These are phyloP conservation scores for fruit fly (Drosophila melanogaster) DNA, from an alignment of 1,140 invertebrate genomes.

Conservation along the genomic window DNA sequence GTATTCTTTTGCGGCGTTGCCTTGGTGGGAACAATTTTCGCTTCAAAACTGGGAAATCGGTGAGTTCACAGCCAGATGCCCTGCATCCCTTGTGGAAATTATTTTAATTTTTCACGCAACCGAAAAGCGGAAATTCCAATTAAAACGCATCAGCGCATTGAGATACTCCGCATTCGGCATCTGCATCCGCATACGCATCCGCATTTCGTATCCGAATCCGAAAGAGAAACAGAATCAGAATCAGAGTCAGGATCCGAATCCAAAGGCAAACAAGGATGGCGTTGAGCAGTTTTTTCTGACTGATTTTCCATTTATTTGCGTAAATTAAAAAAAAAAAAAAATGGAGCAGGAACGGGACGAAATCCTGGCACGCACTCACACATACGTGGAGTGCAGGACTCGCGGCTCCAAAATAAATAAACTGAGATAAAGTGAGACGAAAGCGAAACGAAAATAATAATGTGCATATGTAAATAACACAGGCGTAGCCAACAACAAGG, in stretches of 20 bases:
- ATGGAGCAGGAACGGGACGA: constrained; percentile 8
- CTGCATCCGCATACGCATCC: constrained; percentile 8
- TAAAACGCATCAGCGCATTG: constrained; percentile 76
- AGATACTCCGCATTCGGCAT: constrained; percentile 22
- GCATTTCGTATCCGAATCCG: constrained; percentile 32
- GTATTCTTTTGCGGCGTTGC: neutral
- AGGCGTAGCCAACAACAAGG: constrained; percentile 44
- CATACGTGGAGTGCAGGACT: constrained; percentile 19
- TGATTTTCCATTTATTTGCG: constrained; percentile 80
- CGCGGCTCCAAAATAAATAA: constrained; percentile 69
- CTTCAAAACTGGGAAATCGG: constrained; percentile 56
- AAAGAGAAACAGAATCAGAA: constrained; percentile 11
- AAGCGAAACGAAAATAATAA: constrained; percentile 73
- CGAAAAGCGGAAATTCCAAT: constrained; percentile 78
- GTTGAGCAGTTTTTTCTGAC: constrained; percentile 52
- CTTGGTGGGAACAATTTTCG: constrained; percentile 25
- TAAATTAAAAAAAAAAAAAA: constrained; percentile 60
- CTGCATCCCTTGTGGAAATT: constrained; percentile 33
- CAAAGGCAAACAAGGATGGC: constrained; percentile 30
- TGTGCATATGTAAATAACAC: constrained; percentile 78
- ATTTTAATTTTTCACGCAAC: constrained; percentile 76
- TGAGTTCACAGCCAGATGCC: constrained; percentile 1
- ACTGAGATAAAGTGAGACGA: constrained; percentile 67
- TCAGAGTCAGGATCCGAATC: constrained; percentile 16
- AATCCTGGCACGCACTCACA: constrained; percentile 19